Base-by-base conservation (phyloP, 2,797 vertebrate genomes). In the Chrysocyon brachyurus region DNA sequence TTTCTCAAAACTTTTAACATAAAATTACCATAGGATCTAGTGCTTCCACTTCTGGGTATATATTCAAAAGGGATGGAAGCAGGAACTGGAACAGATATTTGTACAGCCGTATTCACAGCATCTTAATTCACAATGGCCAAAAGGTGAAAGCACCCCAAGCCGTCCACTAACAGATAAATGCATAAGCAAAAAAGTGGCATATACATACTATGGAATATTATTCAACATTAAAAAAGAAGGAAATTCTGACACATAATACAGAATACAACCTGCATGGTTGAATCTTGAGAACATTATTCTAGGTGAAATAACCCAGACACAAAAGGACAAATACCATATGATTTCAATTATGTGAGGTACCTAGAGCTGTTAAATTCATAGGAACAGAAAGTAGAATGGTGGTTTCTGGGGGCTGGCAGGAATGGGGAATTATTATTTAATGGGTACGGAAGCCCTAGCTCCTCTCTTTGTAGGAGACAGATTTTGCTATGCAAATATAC, bases 281-380 rank as follows among this genome's bases (percentile, higher is more conserved):
- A 87, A 90, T 2, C 82, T 68, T 56, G 12, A 96, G 66, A n/a
- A 79, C 15, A 68, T 36, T 63, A 75, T 78, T 12, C n/a, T 84
- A 33, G 81, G 70, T 73, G 56, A 95, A 95, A 84, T 75, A 75
- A 89, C 14, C 22, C 36, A n/a, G 36, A 87, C 63, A 95, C 52
- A 79, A 87, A 92, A 94, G 40, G 40, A 49, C 52, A 95, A 90
- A 72, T 66, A 36, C 12, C 83, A 1, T 57, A n/a, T 68, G 52
- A 73, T 56, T 96, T 16, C 28, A 57, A 75, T 72, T 90, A 26
- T 36, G 82, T 87, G 49, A 59, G 61, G 31, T 77, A 75, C 15
- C 10, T 59, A 52, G 46, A 87, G 2, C 70, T 92, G 11, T 59
- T 84, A 95, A 59, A 57, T 78, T 94, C 33, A 83, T 56, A 40